Conservation (phyloP, 2,888 invertebrate genomes). For the Gnatocerus cornutus region DNA sequence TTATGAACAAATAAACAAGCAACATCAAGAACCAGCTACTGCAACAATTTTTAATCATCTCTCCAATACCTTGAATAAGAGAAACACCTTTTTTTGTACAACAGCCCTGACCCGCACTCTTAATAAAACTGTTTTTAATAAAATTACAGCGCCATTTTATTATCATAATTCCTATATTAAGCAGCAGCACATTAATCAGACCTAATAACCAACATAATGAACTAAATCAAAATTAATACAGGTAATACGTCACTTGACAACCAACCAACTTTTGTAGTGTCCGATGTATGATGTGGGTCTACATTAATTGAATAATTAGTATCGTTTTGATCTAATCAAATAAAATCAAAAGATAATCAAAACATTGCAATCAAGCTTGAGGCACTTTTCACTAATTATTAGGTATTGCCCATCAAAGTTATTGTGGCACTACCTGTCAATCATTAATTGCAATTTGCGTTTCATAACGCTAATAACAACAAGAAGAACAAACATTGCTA, state of each 20-base stretch:
- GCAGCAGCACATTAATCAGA: not conserved
- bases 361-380: too few species aligned
- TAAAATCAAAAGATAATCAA: not conserved
- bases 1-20: too few species aligned
- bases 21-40: too few species aligned
- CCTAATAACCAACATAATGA: not conserved
- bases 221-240: slow-evolving; percentile 1
- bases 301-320: slow-evolving; percentile 7
- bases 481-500: not conserved
- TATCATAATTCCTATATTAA: not conserved
- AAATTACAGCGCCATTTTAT: not conserved
- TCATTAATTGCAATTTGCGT: not conserved
- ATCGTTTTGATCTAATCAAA: not conserved
- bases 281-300: slow-evolving; percentile 1
- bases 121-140: too few species aligned
- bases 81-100: too few species aligned
- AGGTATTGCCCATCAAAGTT: not conserved
- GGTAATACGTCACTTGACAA: not conserved
- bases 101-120: too few species aligned
- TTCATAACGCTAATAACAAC: too few species aligned
- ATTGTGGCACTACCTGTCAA: not conserved
- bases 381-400: not conserved
- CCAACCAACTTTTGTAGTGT: not conserved
- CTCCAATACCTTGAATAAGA: too few species aligned
- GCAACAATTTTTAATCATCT: too few species aligned